These are phyloP conservation scores for Babylonia areolata DNA, from an alignment of 1,140 invertebrate species.

Conservation along the genomic window DNA sequence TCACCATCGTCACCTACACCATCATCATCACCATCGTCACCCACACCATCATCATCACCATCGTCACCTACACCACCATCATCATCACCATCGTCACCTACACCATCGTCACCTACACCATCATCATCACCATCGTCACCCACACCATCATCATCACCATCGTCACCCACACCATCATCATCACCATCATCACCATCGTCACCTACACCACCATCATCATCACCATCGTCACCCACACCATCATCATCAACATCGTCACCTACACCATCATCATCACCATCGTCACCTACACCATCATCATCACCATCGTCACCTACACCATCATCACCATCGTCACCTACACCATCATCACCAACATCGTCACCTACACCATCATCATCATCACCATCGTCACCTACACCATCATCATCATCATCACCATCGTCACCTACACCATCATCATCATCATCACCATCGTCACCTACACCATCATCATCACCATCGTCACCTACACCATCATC, in stretches of 20 bases:
- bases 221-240: neutral
- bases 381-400: neutral
- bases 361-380: too few species aligned
- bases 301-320: too few species aligned
- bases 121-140: neutral
- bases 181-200: neutral
- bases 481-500: too few species aligned
- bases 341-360: neutral
- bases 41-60: too few species aligned
- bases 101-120: neutral
- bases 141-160: neutral
- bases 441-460: too few species aligned
- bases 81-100: too few species aligned
- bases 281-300: too few species aligned
- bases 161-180: neutral
- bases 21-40: neutral
- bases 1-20: neutral
- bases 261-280: neutral
- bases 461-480: neutral
- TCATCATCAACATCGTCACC: neutral
- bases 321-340: neutral
- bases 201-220: neutral
- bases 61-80: too few species aligned
- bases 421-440: neutral
- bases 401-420: neutral